These are phyloP conservation scores for Heterochromis multidens DNA, from an alignment of 2,113 vertebrate genomes.

Conservation along the genomic window DNA sequence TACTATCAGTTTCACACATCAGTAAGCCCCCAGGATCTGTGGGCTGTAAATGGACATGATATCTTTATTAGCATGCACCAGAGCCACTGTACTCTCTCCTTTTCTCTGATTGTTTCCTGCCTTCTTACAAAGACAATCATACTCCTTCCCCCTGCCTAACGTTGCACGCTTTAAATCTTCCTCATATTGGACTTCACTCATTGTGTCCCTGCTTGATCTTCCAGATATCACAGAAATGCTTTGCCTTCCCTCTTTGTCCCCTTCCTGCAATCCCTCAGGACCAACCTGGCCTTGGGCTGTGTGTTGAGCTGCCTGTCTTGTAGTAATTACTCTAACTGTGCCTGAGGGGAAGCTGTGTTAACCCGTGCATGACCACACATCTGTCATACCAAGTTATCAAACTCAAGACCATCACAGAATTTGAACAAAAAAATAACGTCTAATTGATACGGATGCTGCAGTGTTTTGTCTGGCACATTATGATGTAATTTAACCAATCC, in stretches of 20 bases:
- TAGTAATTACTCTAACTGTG: slow-evolving; percentile 46
- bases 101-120: neutral
- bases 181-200: slow-evolving; percentile 18
- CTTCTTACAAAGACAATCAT: neutral
- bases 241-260: neutral
- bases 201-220: slow-evolving; percentile 5
- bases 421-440: neutral
- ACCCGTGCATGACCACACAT: neutral
- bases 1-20: slow-evolving; percentile 40
- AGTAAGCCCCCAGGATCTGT: slow-evolving; percentile 13
- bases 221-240: slow-evolving; percentile 1
- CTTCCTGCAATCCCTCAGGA: slow-evolving; percentile 13
- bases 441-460: neutral
- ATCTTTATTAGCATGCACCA: slow-evolving; percentile 58
- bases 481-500: neutral
- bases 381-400: neutral
- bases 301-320: slow-evolving; percentile 24
- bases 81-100: neutral
- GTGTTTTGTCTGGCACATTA: neutral
- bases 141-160: neutral
- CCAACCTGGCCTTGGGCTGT: slow-evolving; percentile 15
- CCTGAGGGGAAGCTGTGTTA: slow-evolving; percentile 16
- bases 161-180: slow-evolving; percentile 3
- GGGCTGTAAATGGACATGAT: slow-evolving; percentile 38
- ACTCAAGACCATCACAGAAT: neutral